These are phyloP conservation scores for Dynastes maya DNA, from an alignment of 2,888 invertebrate species.

Conservation along the genomic window DNA sequence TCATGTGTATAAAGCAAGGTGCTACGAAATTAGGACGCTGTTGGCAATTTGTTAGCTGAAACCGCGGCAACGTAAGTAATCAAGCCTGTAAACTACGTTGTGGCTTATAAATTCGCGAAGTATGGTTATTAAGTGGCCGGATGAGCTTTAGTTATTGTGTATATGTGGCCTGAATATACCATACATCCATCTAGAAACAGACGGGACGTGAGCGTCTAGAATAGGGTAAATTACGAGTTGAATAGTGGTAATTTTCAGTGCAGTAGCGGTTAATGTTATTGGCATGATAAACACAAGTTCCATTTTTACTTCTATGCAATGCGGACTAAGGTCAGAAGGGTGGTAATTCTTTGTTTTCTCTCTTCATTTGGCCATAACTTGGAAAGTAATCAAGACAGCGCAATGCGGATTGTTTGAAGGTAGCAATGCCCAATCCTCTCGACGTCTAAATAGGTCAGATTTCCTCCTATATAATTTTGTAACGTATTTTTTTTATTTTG, in stretches of 20 bases:
- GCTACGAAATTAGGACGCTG: slow-evolving; percentile 14
- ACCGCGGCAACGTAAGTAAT: slow-evolving; percentile 31
- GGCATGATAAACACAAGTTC: too few relatives aligned
- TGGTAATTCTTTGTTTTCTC: too few relatives aligned
- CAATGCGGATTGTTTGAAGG: too few relatives aligned
- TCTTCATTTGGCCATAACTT: too few relatives aligned
- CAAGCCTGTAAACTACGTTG: slow-evolving; percentile 22
- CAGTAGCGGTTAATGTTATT: too few relatives aligned
- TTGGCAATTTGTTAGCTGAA: slow-evolving; percentile 27
- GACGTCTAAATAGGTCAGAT: too few relatives aligned
- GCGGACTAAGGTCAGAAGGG: neutral
- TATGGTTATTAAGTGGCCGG: slow-evolving; percentile 22
- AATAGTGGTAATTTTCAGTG: neutral
- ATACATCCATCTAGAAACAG: neutral
- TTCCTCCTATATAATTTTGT: too few relatives aligned
- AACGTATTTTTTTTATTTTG: too few relatives aligned
- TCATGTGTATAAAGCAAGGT: neutral
- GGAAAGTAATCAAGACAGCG: too few relatives aligned
- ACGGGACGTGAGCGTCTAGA: neutral
- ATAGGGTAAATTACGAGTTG: neutral
- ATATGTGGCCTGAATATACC: neutral
- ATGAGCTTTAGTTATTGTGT: slow-evolving; percentile 33
- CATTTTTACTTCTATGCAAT: neutral
- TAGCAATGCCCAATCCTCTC: too few relatives aligned
- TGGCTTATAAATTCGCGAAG: slow-evolving; percentile 35